Evolutionary conservation across 2,113 vertebrate species (phyloP), one percentile per base, ranked within the genome.

Genomic region (Trochalopteron elliotii): DNA sequence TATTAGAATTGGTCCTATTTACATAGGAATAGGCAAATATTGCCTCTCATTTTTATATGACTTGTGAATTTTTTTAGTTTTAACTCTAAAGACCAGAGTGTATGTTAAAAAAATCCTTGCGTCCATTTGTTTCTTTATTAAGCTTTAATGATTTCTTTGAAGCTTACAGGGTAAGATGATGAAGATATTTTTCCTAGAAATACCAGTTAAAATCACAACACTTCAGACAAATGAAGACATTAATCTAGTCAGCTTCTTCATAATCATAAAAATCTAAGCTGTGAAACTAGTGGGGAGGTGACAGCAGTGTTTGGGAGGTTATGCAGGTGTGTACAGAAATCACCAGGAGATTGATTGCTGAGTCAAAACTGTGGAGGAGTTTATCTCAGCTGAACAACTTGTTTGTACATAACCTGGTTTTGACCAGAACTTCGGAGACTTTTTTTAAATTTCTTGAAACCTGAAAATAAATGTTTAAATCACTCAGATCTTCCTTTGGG

Each of bases 151-250:
- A 96, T 96, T 95, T 97, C 71, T 96, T 90, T 81, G 78, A 71
- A 56, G 64, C 59, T 95, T 89, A 74, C 37, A 83, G 55, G 21
- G 23, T 76, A 83, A 82, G 93, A 93, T 95, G 96, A 95, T 86
- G 39, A 92, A 94, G 87, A 94, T 96, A 89, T 89, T 96, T 81
- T 81, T 82, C 55, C 15, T 91, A 97, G 97, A 97, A 97, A 97
- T 97, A 96, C 24, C 91, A 42, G 42, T 70, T 95, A 95, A 92
- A 40, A 97, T 95, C 95, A 91, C 64, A 65, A 4, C 47, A 69
- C 8, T 33, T 78, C 47, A 61, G 39, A 78, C 27, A 53, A 69
- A 78, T 28, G 33, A 53, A 87, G 39, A 9, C 28, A 39, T 69
- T 45, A 2, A 81, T 63, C 56, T 68, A 85, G 85, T 57, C 63